Percentiles rank a stretch among this genome's conserved stretches.
Conservation (phyloP, 2,113 vertebrate genomes). For the Platichthys flesus region DNA sequence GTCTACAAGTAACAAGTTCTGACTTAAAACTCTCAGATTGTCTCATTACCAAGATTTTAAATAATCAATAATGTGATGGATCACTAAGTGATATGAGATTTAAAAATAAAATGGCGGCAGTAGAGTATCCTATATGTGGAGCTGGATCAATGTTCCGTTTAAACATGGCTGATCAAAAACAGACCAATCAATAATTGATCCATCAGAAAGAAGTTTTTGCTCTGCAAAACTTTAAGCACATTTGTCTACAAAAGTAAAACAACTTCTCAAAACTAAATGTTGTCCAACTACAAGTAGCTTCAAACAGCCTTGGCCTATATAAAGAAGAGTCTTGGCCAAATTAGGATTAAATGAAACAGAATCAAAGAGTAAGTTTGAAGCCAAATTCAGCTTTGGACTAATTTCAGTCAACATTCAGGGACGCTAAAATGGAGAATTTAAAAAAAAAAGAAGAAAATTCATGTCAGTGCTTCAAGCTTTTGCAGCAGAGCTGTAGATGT, state of each 20-base stretch:
- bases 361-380: constrained; percentile 1
- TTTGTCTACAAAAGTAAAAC: too few relatives aligned
- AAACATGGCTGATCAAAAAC: neutral
- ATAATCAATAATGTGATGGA: too few relatives aligned
- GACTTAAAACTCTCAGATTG: too few relatives aligned
- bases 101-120: too few relatives aligned
- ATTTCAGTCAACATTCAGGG: neutral
- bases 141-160: too few relatives aligned
- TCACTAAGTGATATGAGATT: too few relatives aligned
- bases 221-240: too few relatives aligned
- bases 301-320: neutral
- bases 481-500: constrained; percentile 11
- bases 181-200: neutral
- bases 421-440: neutral
- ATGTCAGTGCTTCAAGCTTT: constrained; percentile 1
- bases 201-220: neutral
- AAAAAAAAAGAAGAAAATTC: constrained; percentile 1
- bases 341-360: constrained; percentile 4
- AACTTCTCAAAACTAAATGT: too few relatives aligned
- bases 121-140: too few relatives aligned
- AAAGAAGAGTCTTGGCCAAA: neutral
- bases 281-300: neutral
- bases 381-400: neutral
- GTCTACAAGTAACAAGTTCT: too few relatives aligned
- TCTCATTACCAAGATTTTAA: too few relatives aligned